These are phyloP conservation scores for Melanostigma gelatinosum DNA, from an alignment of 2,113 vertebrate species.

Conservation along the genomic window DNA sequence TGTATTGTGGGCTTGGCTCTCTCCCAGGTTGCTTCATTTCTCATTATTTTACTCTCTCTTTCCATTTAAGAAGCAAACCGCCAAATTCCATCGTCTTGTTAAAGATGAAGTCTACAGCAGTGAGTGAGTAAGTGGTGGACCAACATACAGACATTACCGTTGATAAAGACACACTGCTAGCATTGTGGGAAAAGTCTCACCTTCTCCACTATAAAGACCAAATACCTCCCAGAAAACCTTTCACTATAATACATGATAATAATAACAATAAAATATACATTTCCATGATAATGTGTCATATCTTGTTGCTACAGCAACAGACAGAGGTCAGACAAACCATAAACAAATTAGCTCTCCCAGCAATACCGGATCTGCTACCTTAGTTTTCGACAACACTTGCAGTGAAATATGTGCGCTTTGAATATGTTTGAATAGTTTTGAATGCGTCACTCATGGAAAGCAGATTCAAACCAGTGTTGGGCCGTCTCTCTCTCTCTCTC, in stretches of 20 bases:
- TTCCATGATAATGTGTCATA: conserved; percentile 35
- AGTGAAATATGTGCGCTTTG: conserved; percentile 63
- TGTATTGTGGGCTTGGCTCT: not conserved
- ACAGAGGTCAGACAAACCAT: conserved; percentile 43
- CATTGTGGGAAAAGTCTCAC: not conserved
- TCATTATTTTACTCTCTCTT: not conserved
- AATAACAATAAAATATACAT: conserved; percentile 10
- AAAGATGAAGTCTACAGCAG: not conserved
- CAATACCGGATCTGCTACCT: conserved; percentile 57
- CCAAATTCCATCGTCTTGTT: not conserved
- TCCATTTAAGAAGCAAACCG: not conserved
- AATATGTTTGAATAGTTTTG: conserved; percentile 75
- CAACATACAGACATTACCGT: not conserved
- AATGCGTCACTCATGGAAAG: conserved; percentile 72
- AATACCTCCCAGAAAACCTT: conserved; percentile 11
- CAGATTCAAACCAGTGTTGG: conserved; percentile 67
- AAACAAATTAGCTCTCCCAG: conserved; percentile 63
- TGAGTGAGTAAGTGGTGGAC: not conserved
- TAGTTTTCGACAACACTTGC: conserved; percentile 35
- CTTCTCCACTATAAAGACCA: not conserved
- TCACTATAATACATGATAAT: not conserved
- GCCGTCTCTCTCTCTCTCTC: conserved; percentile 1
- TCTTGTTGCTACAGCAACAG: conserved; percentile 62
- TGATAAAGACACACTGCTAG: not conserved
- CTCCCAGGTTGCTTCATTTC: conserved; percentile 3